Conservation (phyloP, 2,888 invertebrate genomes). For the Atrina japonica region DNA sequence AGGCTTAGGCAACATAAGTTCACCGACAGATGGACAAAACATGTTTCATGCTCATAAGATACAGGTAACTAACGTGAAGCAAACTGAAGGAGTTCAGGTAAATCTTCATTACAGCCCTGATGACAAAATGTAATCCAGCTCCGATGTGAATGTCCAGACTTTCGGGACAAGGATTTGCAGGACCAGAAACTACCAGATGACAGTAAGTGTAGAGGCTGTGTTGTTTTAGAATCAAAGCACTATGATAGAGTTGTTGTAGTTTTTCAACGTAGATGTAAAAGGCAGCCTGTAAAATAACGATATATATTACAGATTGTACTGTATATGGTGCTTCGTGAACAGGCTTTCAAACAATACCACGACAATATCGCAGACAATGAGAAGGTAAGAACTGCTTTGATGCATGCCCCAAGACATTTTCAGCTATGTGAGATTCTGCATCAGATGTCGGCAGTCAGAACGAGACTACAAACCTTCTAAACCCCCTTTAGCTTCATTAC, state of each 20-base stretch:
- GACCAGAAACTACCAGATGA: slow-evolving; percentile 26
- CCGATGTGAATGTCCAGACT: slow-evolving; percentile 31
- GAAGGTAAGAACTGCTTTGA: slow-evolving; percentile 20
- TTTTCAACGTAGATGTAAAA: too few species aligned
- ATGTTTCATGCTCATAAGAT: background rate
- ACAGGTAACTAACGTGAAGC: background rate
- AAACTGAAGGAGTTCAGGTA: background rate
- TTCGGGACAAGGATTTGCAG: slow-evolving; percentile 26
- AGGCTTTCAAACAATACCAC: too few species aligned
- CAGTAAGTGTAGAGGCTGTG: background rate
- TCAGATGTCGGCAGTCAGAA: slow-evolving; percentile 24
- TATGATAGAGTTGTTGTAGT: too few species aligned
- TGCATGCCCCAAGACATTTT: slow-evolving; percentile 37
- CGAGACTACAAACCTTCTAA: slow-evolving; percentile 5
- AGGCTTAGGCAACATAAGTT: background rate
- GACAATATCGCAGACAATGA: too few species aligned
- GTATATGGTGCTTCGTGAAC: too few species aligned
- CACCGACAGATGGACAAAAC: background rate
- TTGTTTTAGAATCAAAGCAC: too few species aligned
- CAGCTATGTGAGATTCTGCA: slow-evolving; percentile 18
- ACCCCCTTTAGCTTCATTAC: slow-evolving; percentile 14
- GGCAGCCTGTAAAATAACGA: slow-evolving; percentile 14
- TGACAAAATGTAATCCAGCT: slow-evolving; percentile 9
- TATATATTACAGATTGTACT: background rate
- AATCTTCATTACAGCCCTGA: background rate